Base-by-base conservation (phyloP, 2,888 invertebrate genomes). In the Drosophila antonietae region DNA sequence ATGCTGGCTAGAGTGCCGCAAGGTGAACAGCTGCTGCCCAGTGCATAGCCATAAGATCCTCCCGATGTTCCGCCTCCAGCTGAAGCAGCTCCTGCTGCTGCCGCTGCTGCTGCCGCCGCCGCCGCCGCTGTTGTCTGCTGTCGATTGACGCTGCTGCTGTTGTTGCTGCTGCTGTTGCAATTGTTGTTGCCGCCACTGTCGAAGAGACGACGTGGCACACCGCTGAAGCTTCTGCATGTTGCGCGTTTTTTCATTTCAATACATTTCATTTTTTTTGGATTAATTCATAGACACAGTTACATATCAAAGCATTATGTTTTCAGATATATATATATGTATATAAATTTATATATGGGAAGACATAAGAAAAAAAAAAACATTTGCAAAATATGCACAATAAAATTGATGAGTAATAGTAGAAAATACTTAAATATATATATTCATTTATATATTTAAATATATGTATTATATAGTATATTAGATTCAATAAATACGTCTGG, bases 191-290 rank as follows among this genome's bases (percentile, higher is more conserved):
- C 68, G 66, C 53, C 67, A 44, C 84, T 90, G 75, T 93, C 93
- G 57, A 93, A 90, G 43, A 93, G 87, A 39, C 93, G 93, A 73
- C 93, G 92, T 57, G 93, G 93, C 65, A 93, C 93, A 73, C 93
- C 93, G 71, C 92, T 92, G 78, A 93, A 91, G 83, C 91, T 93
- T 85, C 93, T 92, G 84, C 78, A 65, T 66, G 63, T 51, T 47
- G 68, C 52, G 47, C 41, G 60, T 53, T 71, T 63, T 43, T 28
- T 63, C 37, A 51, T 33, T 49, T 49, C 2, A 7, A n/a, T 31
- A 47, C 2, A 1, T 46, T 47, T 33, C 3, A 23, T 12, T 2
- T 33, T 57, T 64, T 37, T n/a, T 43, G 18, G 65, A 60, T 73
- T 71, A 49, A 61, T 78, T 73, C 33, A 68, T 69, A 80, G 71